phyloP scores from a whole-genome alignment of 1,140 invertebrate genomes.

The Phortica variegata region DNA sequence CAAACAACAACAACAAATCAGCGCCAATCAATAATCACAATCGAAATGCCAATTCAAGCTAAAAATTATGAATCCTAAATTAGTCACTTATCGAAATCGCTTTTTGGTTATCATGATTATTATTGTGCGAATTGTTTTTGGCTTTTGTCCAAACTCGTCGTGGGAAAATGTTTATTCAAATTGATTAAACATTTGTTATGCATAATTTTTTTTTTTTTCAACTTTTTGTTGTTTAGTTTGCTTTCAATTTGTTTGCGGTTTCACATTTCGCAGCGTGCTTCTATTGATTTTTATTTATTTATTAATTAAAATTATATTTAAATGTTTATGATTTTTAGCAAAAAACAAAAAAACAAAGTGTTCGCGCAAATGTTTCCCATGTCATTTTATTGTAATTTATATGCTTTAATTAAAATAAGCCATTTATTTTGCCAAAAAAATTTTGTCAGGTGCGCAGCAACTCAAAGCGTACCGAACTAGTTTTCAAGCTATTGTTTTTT shows the following conservation, averaged over 20 bases:
- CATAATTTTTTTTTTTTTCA: constrained; percentile 40
- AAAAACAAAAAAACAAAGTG: constrained; percentile 21
- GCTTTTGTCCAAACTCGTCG: constrained; percentile 9
- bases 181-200: constrained; percentile 30
- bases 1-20: not conserved
- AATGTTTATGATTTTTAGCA: constrained; percentile 35
- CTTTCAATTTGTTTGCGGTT: constrained; percentile 1
- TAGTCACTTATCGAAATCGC: not conserved
- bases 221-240: not conserved
- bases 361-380: constrained; percentile 35
- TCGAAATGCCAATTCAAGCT: constrained; percentile 26
- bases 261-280: constrained; percentile 12
- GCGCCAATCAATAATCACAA: not conserved
- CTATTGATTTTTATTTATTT: constrained; percentile 40
- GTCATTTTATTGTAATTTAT: constrained; percentile 38
- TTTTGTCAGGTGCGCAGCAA: too few relatives aligned
- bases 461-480: too few relatives aligned
- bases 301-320: constrained; percentile 49
- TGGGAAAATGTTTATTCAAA: constrained; percentile 51
- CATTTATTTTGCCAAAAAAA: too few relatives aligned
- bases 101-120: constrained; percentile 7
- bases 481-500: too few relatives aligned
- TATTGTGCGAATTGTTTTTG: constrained; percentile 28
- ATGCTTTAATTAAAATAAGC: constrained; percentile 33
- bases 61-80: constrained; percentile 48